These are phyloP conservation scores for Caenorhabditis brenneri DNA, from an alignment of 1,140 invertebrate species.

Conservation along the genomic window DNA sequence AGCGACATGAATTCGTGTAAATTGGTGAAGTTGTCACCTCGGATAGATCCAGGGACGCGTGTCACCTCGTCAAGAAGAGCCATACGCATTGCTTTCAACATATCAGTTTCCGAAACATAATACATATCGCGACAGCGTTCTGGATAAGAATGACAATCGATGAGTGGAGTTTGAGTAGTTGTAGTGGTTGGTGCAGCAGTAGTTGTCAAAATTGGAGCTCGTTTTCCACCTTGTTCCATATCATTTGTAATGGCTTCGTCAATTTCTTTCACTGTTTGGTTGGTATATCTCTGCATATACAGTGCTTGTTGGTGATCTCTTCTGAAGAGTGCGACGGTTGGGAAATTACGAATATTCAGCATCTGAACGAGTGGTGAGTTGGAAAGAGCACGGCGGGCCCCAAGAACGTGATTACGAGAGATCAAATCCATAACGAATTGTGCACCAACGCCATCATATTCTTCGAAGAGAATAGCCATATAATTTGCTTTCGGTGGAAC, in stretches of 20 bases:
- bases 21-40: constrained; percentile 65
- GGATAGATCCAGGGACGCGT: constrained; percentile 57
- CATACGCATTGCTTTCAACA: constrained; percentile 67
- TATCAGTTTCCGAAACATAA: constrained; percentile 70
- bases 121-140: constrained; percentile 62
- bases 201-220: constrained; percentile 41
- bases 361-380: constrained; percentile 65
- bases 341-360: constrained; percentile 63
- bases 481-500: constrained; percentile 61
- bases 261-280: not conserved
- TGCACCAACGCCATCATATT: constrained; percentile 62
- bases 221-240: constrained; percentile 36
- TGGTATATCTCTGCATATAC: constrained; percentile 64
- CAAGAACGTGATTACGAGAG: constrained; percentile 60
- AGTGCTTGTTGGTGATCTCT: constrained; percentile 68
- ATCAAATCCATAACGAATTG: constrained; percentile 65
- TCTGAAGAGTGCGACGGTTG: constrained; percentile 68
- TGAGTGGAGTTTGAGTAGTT: constrained; percentile 47
- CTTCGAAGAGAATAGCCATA: constrained; percentile 68
- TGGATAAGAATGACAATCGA: constrained; percentile 58
- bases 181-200: constrained; percentile 46
- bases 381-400: constrained; percentile 63
- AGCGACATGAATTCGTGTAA: constrained; percentile 67
- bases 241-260: constrained; percentile 35
- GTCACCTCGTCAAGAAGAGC: constrained; percentile 46